Conservation (phyloP, 2,888 invertebrate species). For the Dicycla oo region DNA sequence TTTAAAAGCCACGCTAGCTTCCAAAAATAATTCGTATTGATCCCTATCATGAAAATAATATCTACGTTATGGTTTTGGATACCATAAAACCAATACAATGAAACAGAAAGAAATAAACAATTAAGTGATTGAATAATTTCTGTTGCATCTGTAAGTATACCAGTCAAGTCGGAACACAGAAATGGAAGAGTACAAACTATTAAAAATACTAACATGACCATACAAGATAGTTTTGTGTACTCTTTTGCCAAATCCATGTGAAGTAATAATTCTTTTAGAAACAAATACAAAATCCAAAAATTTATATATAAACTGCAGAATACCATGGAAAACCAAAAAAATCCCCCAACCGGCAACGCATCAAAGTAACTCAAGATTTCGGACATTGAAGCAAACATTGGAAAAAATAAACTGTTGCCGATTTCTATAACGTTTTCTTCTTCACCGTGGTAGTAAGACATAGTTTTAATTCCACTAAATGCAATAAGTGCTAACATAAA, state of each 20-base stretch:
- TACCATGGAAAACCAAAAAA: conserved; percentile 80
- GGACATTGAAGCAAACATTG: conserved; percentile 77
- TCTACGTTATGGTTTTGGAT: conserved; percentile 81
- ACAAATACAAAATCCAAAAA: conserved; percentile 78
- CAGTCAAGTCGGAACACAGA: conserved; percentile 81
- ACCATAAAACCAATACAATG: conserved; percentile 85
- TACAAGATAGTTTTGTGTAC: conserved; percentile 70
- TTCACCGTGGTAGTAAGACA: conserved; percentile 85
- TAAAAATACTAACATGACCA: conserved; percentile 68
- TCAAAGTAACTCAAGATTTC: conserved; percentile 83
- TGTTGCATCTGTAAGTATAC: conserved; percentile 74
- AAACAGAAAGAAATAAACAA: conserved; percentile 78
- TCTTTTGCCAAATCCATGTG: conserved; percentile 61
- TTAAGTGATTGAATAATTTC: conserved; percentile 79
- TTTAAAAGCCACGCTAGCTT: conserved; percentile 80
- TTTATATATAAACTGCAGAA: conserved; percentile 77
- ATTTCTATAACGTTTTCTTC: conserved; percentile 82
- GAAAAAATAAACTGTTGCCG: conserved; percentile 75
- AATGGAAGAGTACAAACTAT: conserved; percentile 78
- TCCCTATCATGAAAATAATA: conserved; percentile 86
- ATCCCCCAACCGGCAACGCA: conserved; percentile 76
- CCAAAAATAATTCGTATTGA: conserved; percentile 83
- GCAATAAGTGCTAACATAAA: conserved; percentile 75
- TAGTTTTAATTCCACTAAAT: conserved; percentile 81
- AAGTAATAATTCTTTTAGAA: conserved; percentile 73